These are phyloP conservation scores for Dipus sagitta DNA, from an alignment of 2,797 vertebrate genomes.

Conservation along the genomic window DNA sequence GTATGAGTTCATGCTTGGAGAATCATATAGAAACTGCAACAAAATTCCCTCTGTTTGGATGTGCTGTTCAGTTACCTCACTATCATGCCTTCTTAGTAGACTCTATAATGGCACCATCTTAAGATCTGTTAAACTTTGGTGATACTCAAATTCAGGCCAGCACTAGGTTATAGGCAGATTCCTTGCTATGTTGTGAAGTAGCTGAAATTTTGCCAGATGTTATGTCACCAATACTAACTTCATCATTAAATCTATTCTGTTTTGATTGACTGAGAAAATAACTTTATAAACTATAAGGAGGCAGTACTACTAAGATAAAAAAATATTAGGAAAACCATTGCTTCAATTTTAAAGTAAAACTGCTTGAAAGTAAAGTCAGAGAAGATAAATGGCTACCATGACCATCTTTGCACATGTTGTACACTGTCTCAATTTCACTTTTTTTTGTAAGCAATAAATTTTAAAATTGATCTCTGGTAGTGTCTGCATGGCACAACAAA, in stretches of 20 bases:
- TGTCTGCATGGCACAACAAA: conserved; percentile 57
- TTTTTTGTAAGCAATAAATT: conserved; percentile 65
- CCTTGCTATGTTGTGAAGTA: neutral
- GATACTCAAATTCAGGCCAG: neutral
- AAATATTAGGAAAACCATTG: neutral
- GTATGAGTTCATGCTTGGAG: neutral
- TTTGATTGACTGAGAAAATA: conserved; percentile 32
- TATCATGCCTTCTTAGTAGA: neutral
- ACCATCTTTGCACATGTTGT: neutral
- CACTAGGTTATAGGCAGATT: neutral
- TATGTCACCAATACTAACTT: neutral
- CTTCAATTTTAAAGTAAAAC: conserved; percentile 35
- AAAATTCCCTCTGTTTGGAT: neutral
- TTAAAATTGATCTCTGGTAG: conserved; percentile 56
- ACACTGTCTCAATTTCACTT: conserved; percentile 44
- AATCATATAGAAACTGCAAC: neutral
- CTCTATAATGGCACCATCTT: neutral
- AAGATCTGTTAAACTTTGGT: neutral
- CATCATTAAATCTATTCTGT: neutral
- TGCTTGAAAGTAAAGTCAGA: conserved; percentile 16
- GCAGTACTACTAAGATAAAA: neutral
- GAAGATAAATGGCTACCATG: neutral
- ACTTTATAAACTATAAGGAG: conserved; percentile 8
- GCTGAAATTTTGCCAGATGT: neutral
- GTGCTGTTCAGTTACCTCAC: neutral